A percentile compares a stretch with the other conserved stretches of the same genome.
Evolutionary conservation across 2,113 vertebrate genomes (phyloP).

Genomic region (Diadophis punctatus): DNA sequence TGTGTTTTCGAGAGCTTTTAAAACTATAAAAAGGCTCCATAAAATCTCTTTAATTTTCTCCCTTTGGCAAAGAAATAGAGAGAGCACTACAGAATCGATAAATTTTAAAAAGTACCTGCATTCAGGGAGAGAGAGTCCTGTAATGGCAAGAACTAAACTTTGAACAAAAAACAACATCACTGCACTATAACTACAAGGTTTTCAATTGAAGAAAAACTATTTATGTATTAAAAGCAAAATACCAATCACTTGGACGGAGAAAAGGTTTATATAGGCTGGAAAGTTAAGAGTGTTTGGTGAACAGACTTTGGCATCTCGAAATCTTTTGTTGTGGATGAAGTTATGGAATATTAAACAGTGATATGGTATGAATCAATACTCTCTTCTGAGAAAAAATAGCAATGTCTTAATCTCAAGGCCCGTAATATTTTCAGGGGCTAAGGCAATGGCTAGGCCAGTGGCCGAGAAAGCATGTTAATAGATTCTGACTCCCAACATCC

Average conservation of each 20-base stretch:
- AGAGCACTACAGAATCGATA: not conserved
- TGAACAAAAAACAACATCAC: not conserved
- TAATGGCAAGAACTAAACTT: not conserved
- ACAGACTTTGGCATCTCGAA: not conserved
- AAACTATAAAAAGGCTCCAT: not conserved
- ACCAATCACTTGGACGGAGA: not conserved
- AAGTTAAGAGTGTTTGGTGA: not conserved
- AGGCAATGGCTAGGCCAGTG: not conserved
- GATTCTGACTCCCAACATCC: not conserved
- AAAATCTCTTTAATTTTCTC: not conserved
- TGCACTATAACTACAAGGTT: not conserved
- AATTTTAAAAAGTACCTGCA: not conserved
- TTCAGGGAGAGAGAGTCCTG: not conserved
- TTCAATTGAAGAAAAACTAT: not conserved
- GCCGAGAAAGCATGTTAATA: not conserved
- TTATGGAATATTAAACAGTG: not conserved
- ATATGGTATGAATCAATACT: not conserved
- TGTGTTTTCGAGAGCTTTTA: not conserved
- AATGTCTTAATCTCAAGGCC: not conserved
- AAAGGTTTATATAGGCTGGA: not conserved
- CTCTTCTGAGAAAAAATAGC: not conserved
- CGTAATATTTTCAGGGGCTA: not conserved
- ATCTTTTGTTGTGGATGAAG: not conserved
- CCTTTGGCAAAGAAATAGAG: not conserved
- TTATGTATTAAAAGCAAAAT: not conserved